Conservation (phyloP, 2,888 invertebrate genomes). For the Tuberolachnus salignus region DNA sequence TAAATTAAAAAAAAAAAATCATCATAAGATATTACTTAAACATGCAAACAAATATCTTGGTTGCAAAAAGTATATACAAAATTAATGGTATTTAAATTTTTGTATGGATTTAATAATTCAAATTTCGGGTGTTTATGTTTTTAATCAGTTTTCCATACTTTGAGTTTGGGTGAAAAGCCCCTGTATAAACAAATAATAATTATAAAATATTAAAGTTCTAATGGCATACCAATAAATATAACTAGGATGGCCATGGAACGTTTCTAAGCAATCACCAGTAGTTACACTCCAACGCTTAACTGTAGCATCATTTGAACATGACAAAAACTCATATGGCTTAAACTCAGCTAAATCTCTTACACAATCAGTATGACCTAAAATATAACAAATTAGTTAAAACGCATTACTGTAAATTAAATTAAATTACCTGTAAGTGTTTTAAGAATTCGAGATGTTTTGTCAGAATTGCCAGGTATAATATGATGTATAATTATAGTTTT, state of each 20-base stretch:
- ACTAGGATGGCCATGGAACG: conserved; percentile 82
- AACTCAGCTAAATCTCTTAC: conserved; percentile 77
- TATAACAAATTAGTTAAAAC: neutral
- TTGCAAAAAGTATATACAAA: too few species aligned
- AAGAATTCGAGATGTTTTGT: conserved; percentile 21
- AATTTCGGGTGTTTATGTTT: too few species aligned
- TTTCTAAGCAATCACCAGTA: conserved; percentile 76
- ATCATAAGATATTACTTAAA: too few species aligned
- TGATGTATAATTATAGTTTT: conserved; percentile 71
- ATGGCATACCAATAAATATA: conserved; percentile 78
- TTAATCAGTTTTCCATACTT: too few species aligned
- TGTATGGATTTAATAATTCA: too few species aligned
- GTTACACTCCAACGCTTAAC: conserved; percentile 81
- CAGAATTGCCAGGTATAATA: conserved; percentile 1
- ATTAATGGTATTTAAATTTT: too few species aligned
- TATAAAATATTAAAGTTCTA: neutral
- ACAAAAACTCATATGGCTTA: conserved; percentile 78
- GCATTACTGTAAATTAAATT: neutral
- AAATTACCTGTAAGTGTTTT: conserved; percentile 40
- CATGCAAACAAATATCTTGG: too few species aligned
- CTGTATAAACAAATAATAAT: neutral
- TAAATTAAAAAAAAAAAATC: too few species aligned
- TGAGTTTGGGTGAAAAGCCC: neutral
- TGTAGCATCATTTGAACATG: conserved; percentile 90
- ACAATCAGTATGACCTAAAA: conserved; percentile 86